Percentiles rank a stretch among this genome's conserved stretches.
phyloP scores from a whole-genome alignment of 2,888 invertebrate species.

The Coleophora deauratella region DNA sequence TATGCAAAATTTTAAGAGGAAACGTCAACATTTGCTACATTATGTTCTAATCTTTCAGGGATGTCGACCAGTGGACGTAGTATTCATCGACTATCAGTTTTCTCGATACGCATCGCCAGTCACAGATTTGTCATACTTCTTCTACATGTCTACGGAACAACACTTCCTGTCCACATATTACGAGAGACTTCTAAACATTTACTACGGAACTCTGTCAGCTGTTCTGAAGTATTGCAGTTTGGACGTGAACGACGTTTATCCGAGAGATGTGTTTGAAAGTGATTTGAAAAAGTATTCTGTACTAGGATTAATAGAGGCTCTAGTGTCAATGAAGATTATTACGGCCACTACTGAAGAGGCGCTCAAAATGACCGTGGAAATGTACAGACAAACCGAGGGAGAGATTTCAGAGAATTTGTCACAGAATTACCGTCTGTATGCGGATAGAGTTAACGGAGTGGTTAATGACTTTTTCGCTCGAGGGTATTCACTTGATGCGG shows the following conservation, averaged over 20 bases:
- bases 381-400: constrained; percentile 26
- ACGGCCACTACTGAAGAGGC: constrained; percentile 48
- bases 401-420: constrained; percentile 22
- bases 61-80: constrained; percentile 37
- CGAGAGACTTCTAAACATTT: constrained; percentile 36
- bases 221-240: constrained; percentile 45
- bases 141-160: constrained; percentile 45
- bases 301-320: constrained; percentile 48
- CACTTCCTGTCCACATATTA: constrained; percentile 39
- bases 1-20: no score
- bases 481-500: constrained; percentile 35
- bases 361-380: constrained; percentile 45
- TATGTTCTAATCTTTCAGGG: no score
- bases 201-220: constrained; percentile 45
- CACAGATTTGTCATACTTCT: constrained; percentile 47
- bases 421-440: constrained; percentile 32
- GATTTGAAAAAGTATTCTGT: constrained; percentile 47
- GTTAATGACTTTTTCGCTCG: constrained; percentile 45
- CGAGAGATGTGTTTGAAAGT: constrained; percentile 33
- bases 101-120: constrained; percentile 45
- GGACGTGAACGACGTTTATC: constrained; percentile 37
- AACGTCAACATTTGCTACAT: constrained; percentile 12
- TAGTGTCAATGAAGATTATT: constrained; percentile 57
- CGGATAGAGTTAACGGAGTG: constrained; percentile 46
- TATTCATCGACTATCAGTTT: constrained; percentile 47